Evolutionary conservation across 2,888 invertebrate genomes (phyloP).

Genomic region (Euclidia mi): DNA sequence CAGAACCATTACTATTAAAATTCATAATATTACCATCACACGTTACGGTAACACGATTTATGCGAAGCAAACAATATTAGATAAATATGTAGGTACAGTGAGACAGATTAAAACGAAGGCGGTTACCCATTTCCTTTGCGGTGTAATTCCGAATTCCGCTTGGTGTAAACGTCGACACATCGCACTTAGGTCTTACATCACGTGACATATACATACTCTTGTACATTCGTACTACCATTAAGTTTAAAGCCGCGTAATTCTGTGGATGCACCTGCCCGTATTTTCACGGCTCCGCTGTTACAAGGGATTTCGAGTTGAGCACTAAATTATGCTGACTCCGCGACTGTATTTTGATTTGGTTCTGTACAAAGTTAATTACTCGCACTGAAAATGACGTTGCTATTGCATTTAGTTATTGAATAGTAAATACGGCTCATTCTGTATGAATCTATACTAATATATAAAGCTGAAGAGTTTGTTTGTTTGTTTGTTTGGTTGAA

Average conservation of each 20-base stretch:
- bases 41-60: no score
- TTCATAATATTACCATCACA: no score
- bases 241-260: conserved; percentile 72
- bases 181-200: conserved; percentile 61
- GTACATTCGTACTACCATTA: conserved; percentile 63
- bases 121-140: conserved; percentile 59
- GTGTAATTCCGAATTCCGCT: conserved; percentile 69
- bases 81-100: conserved; percentile 45
- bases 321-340: conserved; percentile 60
- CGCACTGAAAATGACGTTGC: no score
- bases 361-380: conserved; percentile 41
- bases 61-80: conserved; percentile 18
- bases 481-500: no score
- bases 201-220: conserved; percentile 42
- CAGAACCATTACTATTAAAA: no score
- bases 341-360: conserved; percentile 54
- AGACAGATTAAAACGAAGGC: conserved; percentile 61
- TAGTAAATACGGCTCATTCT: no score
- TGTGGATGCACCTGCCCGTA: conserved; percentile 76
- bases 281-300: conserved; percentile 65
- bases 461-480: no score
- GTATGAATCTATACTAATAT: no score
- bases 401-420: no score
- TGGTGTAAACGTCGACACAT: conserved; percentile 62
- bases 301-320: conserved; percentile 53